Percentiles rank a stretch among this genome's conserved stretches.
These are phyloP conservation scores for Boleophthalmus pectinirostris DNA, from an alignment of 2,113 vertebrate species.

Conservation along the genomic window DNA sequence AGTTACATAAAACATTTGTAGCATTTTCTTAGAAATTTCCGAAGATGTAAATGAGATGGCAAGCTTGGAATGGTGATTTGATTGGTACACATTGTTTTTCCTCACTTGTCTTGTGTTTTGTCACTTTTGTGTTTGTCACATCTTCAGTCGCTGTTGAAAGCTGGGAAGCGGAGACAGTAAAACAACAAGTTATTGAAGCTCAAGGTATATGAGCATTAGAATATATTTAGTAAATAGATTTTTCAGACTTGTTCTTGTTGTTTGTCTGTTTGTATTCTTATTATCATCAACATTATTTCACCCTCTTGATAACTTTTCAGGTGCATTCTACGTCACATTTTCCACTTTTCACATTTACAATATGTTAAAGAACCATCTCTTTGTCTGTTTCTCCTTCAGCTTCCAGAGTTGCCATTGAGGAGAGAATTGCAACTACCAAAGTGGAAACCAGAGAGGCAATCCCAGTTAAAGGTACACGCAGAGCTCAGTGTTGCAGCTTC, in stretches of 20 bases:
- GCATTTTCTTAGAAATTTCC: not conserved
- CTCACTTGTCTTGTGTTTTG: conserved; percentile 36
- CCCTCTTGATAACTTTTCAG: not conserved
- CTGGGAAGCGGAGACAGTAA: conserved; percentile 66
- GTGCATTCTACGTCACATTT: not conserved
- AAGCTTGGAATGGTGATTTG: conserved; percentile 13
- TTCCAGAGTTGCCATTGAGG: conserved; percentile 75
- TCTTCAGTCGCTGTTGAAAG: conserved; percentile 64
- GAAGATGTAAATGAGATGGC: not conserved
- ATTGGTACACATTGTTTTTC: conserved; percentile 4
- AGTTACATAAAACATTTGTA: not conserved
- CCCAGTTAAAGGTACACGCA: conserved; percentile 65
- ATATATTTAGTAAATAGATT: not conserved
- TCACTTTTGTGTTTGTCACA: conserved; percentile 41
- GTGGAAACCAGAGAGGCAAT: conserved; percentile 79
- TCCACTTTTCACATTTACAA: not conserved
- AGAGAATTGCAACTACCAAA: conserved; percentile 79
- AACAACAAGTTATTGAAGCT: conserved; percentile 53
- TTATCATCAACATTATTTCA: not conserved
- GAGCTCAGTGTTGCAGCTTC: not conserved
- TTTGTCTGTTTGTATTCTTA: not conserved
- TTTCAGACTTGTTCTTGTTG: not conserved
- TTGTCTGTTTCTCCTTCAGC: conserved; percentile 60
- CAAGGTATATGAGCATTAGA: conserved; percentile 59
- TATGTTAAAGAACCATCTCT: not conserved